phyloP scores from a whole-genome alignment of 1,140 invertebrate species.

The Steinernema khuongi region DNA sequence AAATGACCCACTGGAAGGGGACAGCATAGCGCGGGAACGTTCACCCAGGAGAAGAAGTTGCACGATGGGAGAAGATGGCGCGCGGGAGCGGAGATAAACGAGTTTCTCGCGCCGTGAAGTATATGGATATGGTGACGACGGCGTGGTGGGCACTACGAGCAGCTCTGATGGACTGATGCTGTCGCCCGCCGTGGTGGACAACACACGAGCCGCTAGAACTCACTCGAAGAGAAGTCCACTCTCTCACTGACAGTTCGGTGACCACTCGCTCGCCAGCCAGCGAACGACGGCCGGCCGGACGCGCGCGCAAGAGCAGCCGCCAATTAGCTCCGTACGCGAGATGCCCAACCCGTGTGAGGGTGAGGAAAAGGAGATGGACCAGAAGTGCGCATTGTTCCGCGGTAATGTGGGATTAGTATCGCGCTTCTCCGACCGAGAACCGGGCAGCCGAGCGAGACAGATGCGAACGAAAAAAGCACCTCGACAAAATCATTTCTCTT shows the following conservation, averaged over 20 bases:
- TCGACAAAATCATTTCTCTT: too few species aligned
- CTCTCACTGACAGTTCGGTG: not conserved
- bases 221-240: not conserved
- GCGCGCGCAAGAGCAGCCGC: conserved; percentile 10
- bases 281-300: not conserved
- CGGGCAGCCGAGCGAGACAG: too few species aligned
- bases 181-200: not conserved
- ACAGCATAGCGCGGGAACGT: too few species aligned
- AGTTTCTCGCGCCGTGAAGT: too few species aligned
- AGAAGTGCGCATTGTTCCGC: too few species aligned
- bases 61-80: not conserved
- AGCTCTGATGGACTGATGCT: conserved; percentile 10
- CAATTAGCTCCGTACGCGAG: conserved; percentile 10
- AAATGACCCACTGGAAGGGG: too few species aligned
- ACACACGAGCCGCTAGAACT: conserved; percentile 2
- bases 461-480: too few species aligned
- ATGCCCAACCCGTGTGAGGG: not conserved
- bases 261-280: not conserved
- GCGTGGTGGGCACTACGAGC: not conserved
- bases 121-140: not conserved
- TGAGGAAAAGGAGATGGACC: not conserved
- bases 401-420: too few species aligned
- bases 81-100: too few species aligned
- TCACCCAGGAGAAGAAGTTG: too few species aligned
- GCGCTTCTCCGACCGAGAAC: too few species aligned